These are phyloP conservation scores for Rissa tridactyla DNA, from an alignment of 2,113 vertebrate genomes.

Conservation along the genomic window DNA sequence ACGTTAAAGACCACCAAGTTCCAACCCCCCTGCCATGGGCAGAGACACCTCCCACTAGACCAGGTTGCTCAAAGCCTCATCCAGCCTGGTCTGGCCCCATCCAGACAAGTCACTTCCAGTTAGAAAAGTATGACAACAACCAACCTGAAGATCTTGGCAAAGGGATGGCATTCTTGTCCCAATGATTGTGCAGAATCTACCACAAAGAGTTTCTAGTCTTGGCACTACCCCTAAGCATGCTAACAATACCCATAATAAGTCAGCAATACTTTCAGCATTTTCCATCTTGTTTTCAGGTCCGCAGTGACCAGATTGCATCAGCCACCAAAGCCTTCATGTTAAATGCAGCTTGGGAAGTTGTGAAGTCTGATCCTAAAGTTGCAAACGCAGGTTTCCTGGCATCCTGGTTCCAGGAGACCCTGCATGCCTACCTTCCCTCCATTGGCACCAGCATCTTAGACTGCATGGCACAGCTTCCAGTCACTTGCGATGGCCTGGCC, in stretches of 20 bases:
- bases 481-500: conserved; percentile 19
- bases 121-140: neutral
- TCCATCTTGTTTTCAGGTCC: neutral
- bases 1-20: too few species aligned
- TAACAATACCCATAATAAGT: neutral
- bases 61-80: too few species aligned
- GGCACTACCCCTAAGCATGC: neutral
- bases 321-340: neutral
- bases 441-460: neutral
- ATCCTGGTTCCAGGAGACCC: conserved; percentile 29
- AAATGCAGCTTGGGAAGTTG: conserved; percentile 19
- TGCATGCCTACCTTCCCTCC: neutral
- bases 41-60: too few species aligned
- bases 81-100: too few species aligned
- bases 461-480: conserved; percentile 11
- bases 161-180: neutral
- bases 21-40: too few species aligned
- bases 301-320: neutral
- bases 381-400: neutral
- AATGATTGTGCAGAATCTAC: neutral
- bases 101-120: neutral
- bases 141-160: neutral
- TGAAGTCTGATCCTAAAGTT: neutral
- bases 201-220: neutral
- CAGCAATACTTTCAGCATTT: neutral